Evolutionary conservation across 1,140 invertebrate species (phyloP), one percentile per base, ranked within the genome.

Genomic region (Hylaeus volcanicus): DNA sequence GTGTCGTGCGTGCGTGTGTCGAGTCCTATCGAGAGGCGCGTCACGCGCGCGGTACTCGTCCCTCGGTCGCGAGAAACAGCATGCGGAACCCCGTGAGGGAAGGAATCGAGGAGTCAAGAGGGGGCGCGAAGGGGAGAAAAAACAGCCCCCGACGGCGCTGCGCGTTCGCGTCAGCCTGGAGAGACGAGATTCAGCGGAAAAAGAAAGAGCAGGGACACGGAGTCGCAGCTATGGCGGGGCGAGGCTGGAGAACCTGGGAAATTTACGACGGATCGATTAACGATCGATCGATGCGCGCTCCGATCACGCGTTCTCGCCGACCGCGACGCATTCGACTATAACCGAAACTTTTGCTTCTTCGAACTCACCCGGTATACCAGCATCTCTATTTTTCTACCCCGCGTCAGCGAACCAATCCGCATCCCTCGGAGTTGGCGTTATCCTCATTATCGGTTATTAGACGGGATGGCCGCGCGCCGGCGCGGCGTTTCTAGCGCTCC

Each of bases 21-120:
- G 63, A 39, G 81, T 68, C 72, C 71, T 84, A 90, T 90, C 88
- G 87, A 60, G 73, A 90, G 87, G 87, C 87, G 84, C 86, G 86
- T 90, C 88, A 88, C 86, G 86, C 76, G 69, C 89, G 70, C 82
- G 58, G 64, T 73, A 39, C 76, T 79, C 77, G 83, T 81, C 79
- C 15, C 78, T 63, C 15, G 53, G 58, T 80, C 66, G 53, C 63
- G 63, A 78, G 74, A 78, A 51, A 55, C 60, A 43, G 15, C 43
- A 37, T 45, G 55, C 56, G 14, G 15, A 63, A 37, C 51, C 61
- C 26, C 48, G 15, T 14, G 69, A 66, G 53, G 64, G 61, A 79
- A 53, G 43, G 41, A 73, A 68, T 63, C 61, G 51, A 60, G 74
- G 79, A 86, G 82, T 70, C 71, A 6, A 9, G 74, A 73, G 71